Evolutionary conservation across 2,797 vertebrate species (phyloP), one percentile per base, ranked within the genome.

Genomic region (Mastacembelus armatus): DNA sequence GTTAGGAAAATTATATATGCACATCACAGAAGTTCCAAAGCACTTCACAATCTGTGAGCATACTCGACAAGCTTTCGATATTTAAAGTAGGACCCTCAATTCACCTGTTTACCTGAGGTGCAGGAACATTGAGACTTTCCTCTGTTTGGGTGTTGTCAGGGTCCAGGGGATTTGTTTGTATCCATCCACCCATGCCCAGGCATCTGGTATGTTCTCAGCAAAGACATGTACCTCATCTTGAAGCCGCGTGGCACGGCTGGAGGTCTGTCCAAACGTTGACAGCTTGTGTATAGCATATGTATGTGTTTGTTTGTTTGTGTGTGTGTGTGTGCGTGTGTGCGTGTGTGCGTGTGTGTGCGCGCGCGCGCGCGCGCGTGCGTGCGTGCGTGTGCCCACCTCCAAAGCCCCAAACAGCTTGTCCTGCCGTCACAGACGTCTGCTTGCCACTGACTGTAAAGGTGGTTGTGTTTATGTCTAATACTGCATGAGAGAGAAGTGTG

Each of bases 341-440:
- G 19, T 35, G 40, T 36, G 33, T 49, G 24, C 55, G 35, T 68
- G 38, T 54, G 61, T 33, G 22, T 61, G 55, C n/a, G n/a, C n/a
- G n/a, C n/a, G n/a, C n/a, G n/a, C n/a, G n/a, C n/a, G n/a, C n/a
- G n/a, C n/a, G n/a, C n/a, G 33, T 49, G 24, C 55, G 35, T 68
- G 38, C 54, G 61, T 33, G 22, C 61, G 55, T 48, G 39, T 40
- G 39, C 70, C 43, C 39, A 42, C 38, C 50, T 78, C 82, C 58
- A 78, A 67, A 69, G 66, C 74, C 79, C 86, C 58, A 71, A 88
- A 83, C 85, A 85, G 83, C 84, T 86, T 86, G 88, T 84, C 73
- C 45, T 64, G 50, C 63, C 10, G 44, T 85, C 77, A 71, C 61
- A 65, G 83, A 85, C 88, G 85, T 84, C 77, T 78, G 69, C 77